phyloP scores from a whole-genome alignment of 2,888 invertebrate species.

The Caprella mutica region DNA sequence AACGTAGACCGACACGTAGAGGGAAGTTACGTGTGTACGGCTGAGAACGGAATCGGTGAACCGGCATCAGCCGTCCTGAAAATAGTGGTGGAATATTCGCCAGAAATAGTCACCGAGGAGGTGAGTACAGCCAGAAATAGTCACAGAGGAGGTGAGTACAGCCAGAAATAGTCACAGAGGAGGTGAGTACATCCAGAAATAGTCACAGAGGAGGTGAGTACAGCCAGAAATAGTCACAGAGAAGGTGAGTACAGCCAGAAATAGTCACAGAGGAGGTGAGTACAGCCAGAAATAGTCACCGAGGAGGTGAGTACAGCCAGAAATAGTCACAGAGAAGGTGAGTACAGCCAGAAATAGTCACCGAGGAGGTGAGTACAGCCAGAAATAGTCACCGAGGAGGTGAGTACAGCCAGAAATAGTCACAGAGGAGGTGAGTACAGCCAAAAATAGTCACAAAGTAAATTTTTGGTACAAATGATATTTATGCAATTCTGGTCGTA shows the following conservation, averaged over 20 bases:
- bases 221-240: background rate
- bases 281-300: too few relatives aligned
- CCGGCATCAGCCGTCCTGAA: conserved; percentile 53
- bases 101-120: conserved; percentile 26
- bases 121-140: conserved; percentile 11
- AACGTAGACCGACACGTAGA: conserved; percentile 48
- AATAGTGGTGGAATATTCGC: conserved; percentile 25
- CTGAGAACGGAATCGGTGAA: conserved; percentile 49
- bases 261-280: too few relatives aligned
- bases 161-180: conserved; percentile 25
- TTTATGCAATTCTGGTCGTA: too few relatives aligned
- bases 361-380: too few relatives aligned
- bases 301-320: too few relatives aligned
- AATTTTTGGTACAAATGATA: background rate
- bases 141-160: too few relatives aligned
- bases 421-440: background rate
- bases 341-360: too few relatives aligned
- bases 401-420: background rate
- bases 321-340: too few relatives aligned
- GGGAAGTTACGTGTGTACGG: conserved; percentile 28
- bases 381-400: too few relatives aligned
- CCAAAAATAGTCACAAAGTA: background rate
- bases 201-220: too few relatives aligned
- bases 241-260: too few relatives aligned
- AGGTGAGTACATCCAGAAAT: too few relatives aligned